phyloP scores from a whole-genome alignment of 2,113 vertebrate genomes.

The Sprattus sprattus region DNA sequence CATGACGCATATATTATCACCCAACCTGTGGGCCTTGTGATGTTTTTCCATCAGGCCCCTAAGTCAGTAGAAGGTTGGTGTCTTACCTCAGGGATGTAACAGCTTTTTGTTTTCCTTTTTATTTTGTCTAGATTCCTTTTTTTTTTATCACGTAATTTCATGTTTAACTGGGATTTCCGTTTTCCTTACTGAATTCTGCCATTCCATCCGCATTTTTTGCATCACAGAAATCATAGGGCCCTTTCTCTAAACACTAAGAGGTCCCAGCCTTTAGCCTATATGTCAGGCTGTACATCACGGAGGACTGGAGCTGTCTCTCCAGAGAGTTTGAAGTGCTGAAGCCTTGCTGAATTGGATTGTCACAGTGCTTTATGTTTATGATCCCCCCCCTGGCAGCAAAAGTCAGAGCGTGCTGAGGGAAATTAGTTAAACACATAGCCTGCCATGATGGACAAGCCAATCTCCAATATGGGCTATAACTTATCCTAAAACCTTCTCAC shows the following conservation, averaged over 20 bases:
- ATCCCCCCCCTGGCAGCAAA: neutral
- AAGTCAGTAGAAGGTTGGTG: neutral
- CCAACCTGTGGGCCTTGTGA: neutral
- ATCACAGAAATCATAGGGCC: too few relatives aligned
- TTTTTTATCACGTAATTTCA: too few relatives aligned
- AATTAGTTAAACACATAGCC: conserved; percentile 9
- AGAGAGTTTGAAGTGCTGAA: neutral
- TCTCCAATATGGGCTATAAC: neutral
- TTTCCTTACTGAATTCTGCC: too few relatives aligned
- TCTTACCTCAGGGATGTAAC: neutral
- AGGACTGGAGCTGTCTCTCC: neutral
- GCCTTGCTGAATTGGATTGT: neutral
- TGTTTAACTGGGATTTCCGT: too few relatives aligned
- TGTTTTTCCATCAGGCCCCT: neutral
- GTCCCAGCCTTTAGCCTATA: neutral
- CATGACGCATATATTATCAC: neutral
- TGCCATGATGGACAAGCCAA: neutral
- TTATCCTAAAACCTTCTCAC: neutral
- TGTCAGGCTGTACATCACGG: neutral
- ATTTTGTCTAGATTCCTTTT: too few relatives aligned
- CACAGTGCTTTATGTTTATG: conserved; percentile 2
- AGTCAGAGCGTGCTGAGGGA: neutral
- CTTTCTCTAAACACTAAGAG: too few relatives aligned
- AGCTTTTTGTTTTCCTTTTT: too few relatives aligned
- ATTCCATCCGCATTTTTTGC: too few relatives aligned